A percentile compares a stretch with the other conserved stretches of the same genome.
phyloP scores from a whole-genome alignment of 2,113 vertebrate genomes.

The Cercocebus atys region DNA sequence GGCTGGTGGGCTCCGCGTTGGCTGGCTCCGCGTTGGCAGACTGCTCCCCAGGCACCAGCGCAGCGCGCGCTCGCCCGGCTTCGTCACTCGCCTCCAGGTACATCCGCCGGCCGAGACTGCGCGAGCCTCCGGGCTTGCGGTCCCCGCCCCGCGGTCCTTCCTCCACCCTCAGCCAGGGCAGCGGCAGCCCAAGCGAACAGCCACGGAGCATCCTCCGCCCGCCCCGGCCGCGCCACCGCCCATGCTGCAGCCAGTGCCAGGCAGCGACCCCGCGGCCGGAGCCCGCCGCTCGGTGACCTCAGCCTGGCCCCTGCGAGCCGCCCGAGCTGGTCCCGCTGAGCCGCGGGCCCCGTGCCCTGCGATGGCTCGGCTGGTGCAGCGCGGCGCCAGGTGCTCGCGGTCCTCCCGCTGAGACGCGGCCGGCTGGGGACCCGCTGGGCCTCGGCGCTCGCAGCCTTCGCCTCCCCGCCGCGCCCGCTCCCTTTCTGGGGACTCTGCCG shows the following conservation, averaged over 20 bases:
- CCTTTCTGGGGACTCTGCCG: not conserved
- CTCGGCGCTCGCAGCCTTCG: not conserved
- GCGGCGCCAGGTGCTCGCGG: not conserved
- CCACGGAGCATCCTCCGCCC: slow-evolving; percentile 65
- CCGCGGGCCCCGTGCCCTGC: not conserved
- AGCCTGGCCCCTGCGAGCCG: not conserved
- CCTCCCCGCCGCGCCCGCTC: not conserved
- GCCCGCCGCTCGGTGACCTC: slow-evolving; percentile 46
- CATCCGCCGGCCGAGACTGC: slow-evolving; percentile 11
- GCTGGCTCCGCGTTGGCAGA: not conserved
- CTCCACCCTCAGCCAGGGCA: not conserved
- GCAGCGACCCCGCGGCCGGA: slow-evolving; percentile 53
- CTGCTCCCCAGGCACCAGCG: not conserved
- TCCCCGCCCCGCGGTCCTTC: not conserved
- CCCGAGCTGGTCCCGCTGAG: not conserved
- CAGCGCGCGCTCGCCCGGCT: not conserved
- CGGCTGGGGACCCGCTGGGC: not conserved
- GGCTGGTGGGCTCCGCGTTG: not conserved
- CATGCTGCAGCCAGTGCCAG: slow-evolving; percentile 51
- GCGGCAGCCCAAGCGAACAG: not conserved
- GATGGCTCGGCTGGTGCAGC: slow-evolving; percentile 42
- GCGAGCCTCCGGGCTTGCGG: not conserved
- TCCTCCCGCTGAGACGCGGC: slow-evolving; percentile 49
- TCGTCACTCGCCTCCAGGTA: slow-evolving; percentile 19
- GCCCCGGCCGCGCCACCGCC: slow-evolving; percentile 42